Conservation (phyloP, 1,140 invertebrate genomes). For the Zaprionus inermis region DNA sequence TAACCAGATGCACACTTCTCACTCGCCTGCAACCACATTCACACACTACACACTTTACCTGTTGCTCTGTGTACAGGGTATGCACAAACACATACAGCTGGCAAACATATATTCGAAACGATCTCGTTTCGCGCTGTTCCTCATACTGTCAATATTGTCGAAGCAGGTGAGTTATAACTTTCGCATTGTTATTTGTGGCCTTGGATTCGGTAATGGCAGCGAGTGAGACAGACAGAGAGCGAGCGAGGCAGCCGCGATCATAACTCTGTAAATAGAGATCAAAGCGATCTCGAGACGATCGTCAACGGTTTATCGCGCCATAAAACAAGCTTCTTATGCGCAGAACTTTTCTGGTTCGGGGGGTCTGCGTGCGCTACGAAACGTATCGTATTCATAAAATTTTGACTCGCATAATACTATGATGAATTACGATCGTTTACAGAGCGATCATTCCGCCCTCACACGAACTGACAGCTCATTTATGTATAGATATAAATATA, state of each 20-base stretch:
- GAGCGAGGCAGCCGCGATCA: slow-evolving; percentile 14
- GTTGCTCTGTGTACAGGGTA: neutral
- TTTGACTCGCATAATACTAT: too few relatives aligned
- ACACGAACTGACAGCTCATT: neutral
- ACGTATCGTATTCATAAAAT: slow-evolving; percentile 1
- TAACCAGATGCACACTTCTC: neutral
- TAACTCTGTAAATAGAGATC: slow-evolving; percentile 25
- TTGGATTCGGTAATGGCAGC: slow-evolving; percentile 2
- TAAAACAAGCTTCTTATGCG: slow-evolving; percentile 35
- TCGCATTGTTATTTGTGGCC: slow-evolving; percentile 12
- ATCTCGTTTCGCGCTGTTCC: slow-evolving; percentile 2
- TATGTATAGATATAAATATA: neutral
- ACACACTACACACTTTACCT: too few relatives aligned
- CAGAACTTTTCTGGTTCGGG: neutral
- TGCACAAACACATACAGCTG: neutral
- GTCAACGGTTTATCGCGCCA: slow-evolving; percentile 26
- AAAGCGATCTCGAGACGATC: slow-evolving; percentile 31
- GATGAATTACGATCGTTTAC: slow-evolving; percentile 22
- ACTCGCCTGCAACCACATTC: neutral
- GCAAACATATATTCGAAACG: neutral
- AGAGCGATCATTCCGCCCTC: neutral
- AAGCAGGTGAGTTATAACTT: slow-evolving; percentile 11
- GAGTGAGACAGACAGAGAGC: neutral
- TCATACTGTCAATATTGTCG: slow-evolving; percentile 12
- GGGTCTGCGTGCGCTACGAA: neutral